Percentiles rank a stretch among this genome's conserved stretches.
Conservation (phyloP, 2,888 invertebrate genomes). For the Pristionchus japonicus region DNA sequence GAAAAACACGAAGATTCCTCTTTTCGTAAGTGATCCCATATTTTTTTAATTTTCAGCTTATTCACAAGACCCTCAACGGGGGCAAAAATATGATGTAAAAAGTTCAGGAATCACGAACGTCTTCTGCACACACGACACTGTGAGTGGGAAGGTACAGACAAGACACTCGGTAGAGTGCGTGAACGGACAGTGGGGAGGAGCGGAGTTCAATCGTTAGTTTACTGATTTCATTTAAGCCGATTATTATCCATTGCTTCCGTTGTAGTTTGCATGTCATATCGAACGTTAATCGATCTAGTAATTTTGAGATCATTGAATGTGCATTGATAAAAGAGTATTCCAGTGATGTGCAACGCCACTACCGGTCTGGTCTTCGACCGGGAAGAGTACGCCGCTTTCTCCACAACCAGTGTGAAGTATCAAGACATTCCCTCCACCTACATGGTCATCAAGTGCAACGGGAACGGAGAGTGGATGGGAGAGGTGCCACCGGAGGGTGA, state of each 20-base stretch:
- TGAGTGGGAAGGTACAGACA: not conserved
- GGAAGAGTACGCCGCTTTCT: not conserved
- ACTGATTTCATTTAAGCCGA: not conserved
- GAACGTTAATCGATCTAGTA: no score
- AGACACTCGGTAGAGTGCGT: not conserved
- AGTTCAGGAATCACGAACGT: not conserved
- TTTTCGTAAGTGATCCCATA: no score
- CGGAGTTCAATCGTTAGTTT: constrained; percentile 4
- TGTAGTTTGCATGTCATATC: no score
- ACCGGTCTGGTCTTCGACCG: not conserved
- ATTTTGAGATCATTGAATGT: no score
- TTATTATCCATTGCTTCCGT: no score
- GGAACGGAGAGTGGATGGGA: constrained; percentile 26
- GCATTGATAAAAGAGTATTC: not conserved
- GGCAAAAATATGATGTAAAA: not conserved
- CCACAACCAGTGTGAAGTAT: not conserved
- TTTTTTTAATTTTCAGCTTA: no score
- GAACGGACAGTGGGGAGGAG: not conserved
- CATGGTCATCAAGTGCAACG: not conserved
- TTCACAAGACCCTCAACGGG: no score
- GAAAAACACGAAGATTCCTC: no score
- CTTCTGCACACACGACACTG: not conserved
- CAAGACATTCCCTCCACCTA: not conserved
- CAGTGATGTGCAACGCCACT: not conserved
- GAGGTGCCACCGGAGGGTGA: not conserved